Evolutionary conservation across 37 sponge, comb jelly and placozoan genomes (phyloP), one percentile per base, ranked within the genome.

Genomic region (Geodia barretti): DNA sequence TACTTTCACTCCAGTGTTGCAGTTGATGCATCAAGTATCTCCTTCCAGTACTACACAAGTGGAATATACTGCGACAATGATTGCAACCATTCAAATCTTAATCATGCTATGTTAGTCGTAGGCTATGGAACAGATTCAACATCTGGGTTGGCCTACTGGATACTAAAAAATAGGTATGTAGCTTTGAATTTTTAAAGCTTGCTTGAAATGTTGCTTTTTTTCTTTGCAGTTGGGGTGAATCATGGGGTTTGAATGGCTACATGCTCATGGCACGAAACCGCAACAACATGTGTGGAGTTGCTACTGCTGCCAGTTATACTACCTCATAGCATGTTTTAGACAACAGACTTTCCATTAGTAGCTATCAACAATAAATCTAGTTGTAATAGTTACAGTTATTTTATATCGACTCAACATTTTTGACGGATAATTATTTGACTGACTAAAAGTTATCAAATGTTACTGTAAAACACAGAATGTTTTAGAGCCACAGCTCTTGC

Each of bases 61-160:
- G 93, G 93, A 36, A 85, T 92, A 66, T 87, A 80, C 62, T 61
- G 74, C 33, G 85, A 84, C 3, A 64, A 36, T 9, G 67, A 17
- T 33, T 92, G 93, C 73, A 92, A 88, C 72, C 77, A 75, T 9
- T 39, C 70, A 24, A 34, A 70, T 19, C 79, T 92, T 26, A 81
- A 92, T 65, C 93, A 92, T 79, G 93, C 88, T 35, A 88, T 92
- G 19, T 83, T 92, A 41, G 85, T 76, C 24, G 88, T 87, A 29
- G 93, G 93, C 11, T 92, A 87, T 74, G 90, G 90, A 17, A 73
- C 75, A 20, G 54, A 47, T 47, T 4, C 9, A 23, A 21, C 2
- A 23, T 39, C 39, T 41, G 76, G 68, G 4, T 35, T 39, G 40
- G 90, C 72, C 66, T 89, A 79, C 90, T 89, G 85, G 85, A 72